Evolutionary conservation across 2,113 vertebrate species (phyloP).

Genomic region (Callopanchax toddi): DNA sequence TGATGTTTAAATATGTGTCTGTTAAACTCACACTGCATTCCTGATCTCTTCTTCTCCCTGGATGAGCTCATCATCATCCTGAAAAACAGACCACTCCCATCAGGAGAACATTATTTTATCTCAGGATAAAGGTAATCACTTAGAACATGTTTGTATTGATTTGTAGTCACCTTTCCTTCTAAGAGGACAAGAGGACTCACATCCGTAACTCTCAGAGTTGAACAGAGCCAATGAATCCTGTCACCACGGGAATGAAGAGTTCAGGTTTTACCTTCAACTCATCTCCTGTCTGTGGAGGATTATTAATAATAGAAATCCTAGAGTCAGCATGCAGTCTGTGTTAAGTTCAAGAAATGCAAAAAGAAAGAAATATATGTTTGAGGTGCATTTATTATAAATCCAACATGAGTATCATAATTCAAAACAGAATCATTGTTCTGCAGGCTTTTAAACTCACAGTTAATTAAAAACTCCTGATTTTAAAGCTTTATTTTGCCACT

Average conservation of each 20-base stretch:
- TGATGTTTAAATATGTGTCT: background rate
- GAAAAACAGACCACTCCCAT: background rate
- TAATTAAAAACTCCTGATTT: background rate
- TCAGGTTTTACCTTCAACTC: background rate
- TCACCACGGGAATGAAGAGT: background rate
- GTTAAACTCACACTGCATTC: too few relatives aligned
- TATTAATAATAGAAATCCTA: background rate
- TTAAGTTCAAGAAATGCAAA: background rate
- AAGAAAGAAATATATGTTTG: background rate
- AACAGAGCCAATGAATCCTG: background rate
- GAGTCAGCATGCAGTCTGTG: background rate
- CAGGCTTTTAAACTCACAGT: background rate
- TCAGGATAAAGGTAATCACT: background rate
- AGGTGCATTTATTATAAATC: too few relatives aligned
- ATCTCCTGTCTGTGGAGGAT: background rate
- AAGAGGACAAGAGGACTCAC: background rate
- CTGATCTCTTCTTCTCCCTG: too few relatives aligned
- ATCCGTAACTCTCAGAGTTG: background rate
- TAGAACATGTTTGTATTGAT: background rate
- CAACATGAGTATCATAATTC: too few relatives aligned
- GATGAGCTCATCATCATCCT: background rate
- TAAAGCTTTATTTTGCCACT: background rate
- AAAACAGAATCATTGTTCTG: background rate
- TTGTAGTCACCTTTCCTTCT: background rate
- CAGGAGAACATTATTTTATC: background rate